phyloP scores from a whole-genome alignment of 2,888 invertebrate genomes.

The Apamea crenata region DNA sequence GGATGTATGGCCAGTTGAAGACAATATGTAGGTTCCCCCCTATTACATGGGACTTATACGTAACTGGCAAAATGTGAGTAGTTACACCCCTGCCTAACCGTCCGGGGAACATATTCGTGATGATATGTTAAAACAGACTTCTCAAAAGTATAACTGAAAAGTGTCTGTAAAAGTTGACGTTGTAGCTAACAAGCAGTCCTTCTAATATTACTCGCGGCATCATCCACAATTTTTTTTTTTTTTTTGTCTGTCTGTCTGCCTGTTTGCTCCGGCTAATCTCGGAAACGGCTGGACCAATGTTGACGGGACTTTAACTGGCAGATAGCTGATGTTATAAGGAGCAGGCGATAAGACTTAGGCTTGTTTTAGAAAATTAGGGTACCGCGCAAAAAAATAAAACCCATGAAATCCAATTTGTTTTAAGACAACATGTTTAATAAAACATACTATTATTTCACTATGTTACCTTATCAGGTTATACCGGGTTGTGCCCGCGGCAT shows the following conservation, averaged over 20 bases:
- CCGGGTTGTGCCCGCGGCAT: slow-evolving; percentile 29
- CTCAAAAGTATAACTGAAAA: neutral
- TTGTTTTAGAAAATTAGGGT: too few species aligned
- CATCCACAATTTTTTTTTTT: too few species aligned
- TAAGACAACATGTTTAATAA: slow-evolving; percentile 7
- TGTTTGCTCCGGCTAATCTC: too few species aligned
- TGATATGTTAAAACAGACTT: too few species aligned
- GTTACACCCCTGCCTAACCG: neutral
- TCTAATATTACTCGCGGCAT: neutral
- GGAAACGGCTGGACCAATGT: too few species aligned
- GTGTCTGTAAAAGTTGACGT: neutral
- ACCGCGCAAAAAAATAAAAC: too few species aligned
- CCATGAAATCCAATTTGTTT: too few species aligned
- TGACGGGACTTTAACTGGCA: too few species aligned
- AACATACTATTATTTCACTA: slow-evolving; percentile 23
- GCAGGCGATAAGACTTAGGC: too few species aligned
- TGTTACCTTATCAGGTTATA: slow-evolving; percentile 32
- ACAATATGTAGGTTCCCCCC: neutral
- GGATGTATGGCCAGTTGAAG: neutral
- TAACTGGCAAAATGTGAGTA: neutral
- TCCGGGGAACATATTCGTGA: neutral
- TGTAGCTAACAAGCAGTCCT: neutral
- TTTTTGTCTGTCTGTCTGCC: too few species aligned
- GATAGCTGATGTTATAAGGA: too few species aligned
- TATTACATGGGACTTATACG: neutral